Evolutionary conservation across 2,888 invertebrate genomes (phyloP).

Genomic region (Leptinotarsa tumamoca): DNA sequence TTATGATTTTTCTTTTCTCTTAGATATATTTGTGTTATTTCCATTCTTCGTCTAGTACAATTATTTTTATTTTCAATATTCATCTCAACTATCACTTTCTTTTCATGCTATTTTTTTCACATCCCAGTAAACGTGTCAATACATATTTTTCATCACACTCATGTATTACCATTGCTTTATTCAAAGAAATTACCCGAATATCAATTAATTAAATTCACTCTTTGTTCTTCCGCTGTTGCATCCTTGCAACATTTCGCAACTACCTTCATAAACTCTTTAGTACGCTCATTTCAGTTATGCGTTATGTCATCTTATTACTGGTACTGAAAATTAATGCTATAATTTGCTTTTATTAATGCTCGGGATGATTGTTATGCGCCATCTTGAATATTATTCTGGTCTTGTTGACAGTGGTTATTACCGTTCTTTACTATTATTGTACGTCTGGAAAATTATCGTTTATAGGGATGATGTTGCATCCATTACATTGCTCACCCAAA

Average conservation of each 20-base stretch:
- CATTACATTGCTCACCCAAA: conserved; percentile 14
- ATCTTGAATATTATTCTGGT: conserved; percentile 42
- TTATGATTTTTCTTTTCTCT: too few relatives aligned
- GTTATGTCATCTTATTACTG: conserved; percentile 42
- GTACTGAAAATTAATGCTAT: conserved; percentile 38
- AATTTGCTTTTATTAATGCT: conserved; percentile 41
- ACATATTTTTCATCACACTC: too few relatives aligned
- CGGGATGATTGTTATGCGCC: conserved; percentile 40
- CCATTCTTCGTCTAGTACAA: too few relatives aligned
- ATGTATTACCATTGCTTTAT: too few relatives aligned
- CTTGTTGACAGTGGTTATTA: conserved; percentile 40
- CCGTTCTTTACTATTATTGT: conserved; percentile 36
- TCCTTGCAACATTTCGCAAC: conserved; percentile 32
- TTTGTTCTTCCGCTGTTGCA: conserved; percentile 30
- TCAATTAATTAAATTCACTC: neutral
- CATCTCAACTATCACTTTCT: too few relatives aligned
- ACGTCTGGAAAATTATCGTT: conserved; percentile 34
- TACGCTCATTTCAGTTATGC: conserved; percentile 37
- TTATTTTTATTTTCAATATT: too few relatives aligned
- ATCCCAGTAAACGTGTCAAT: too few relatives aligned
- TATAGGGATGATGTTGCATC: conserved; percentile 19
- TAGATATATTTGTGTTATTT: too few relatives aligned
- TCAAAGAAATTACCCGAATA: neutral
- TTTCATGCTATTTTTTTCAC: too few relatives aligned
- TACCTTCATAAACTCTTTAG: conserved; percentile 43